Percentiles rank a stretch among this genome's conserved stretches.
These are phyloP conservation scores for Muricea muricata DNA, from an alignment of 92 coral and sea anemone genomes.

Conservation along the genomic window DNA sequence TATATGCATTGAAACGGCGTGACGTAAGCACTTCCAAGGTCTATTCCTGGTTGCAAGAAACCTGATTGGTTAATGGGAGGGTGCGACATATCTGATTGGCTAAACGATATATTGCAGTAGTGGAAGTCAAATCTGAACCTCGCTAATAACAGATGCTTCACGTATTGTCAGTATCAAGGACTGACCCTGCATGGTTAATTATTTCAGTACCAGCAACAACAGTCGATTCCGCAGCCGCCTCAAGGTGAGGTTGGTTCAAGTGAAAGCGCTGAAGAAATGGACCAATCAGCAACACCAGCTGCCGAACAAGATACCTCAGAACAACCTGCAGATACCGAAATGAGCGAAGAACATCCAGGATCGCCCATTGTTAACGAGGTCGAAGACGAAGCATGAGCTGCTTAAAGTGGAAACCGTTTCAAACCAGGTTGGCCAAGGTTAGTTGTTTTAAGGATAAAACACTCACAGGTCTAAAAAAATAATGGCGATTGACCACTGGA, in stretches of 20 bases:
- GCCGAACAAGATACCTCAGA: conserved; percentile 54
- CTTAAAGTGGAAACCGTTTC: neutral
- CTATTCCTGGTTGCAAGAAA: too few relatives aligned
- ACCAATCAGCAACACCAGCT: too few relatives aligned
- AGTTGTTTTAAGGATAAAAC: neutral
- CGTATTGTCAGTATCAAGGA: neutral
- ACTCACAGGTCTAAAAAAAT: neutral
- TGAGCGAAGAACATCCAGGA: conserved; percentile 63
- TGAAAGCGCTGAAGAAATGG: conserved; percentile 53
- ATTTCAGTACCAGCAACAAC: conserved; percentile 70
- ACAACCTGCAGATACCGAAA: conserved; percentile 10
- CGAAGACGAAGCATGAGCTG: conserved; percentile 17
- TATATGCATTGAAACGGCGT: too few relatives aligned
- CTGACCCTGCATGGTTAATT: neutral
- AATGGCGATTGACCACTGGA: neutral
- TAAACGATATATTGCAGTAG: too few relatives aligned
- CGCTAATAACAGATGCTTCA: too few relatives aligned
- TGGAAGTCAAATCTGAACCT: too few relatives aligned
- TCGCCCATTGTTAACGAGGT: conserved; percentile 93
- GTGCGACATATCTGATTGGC: too few relatives aligned
- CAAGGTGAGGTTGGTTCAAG: conserved; percentile 57
- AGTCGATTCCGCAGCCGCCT: conserved; percentile 88
- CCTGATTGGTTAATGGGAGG: too few relatives aligned
- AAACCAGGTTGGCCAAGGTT: neutral
- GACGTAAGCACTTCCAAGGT: too few relatives aligned